Conservation (phyloP, 1,140 invertebrate genomes). For the Cotesia glomerata region DNA sequence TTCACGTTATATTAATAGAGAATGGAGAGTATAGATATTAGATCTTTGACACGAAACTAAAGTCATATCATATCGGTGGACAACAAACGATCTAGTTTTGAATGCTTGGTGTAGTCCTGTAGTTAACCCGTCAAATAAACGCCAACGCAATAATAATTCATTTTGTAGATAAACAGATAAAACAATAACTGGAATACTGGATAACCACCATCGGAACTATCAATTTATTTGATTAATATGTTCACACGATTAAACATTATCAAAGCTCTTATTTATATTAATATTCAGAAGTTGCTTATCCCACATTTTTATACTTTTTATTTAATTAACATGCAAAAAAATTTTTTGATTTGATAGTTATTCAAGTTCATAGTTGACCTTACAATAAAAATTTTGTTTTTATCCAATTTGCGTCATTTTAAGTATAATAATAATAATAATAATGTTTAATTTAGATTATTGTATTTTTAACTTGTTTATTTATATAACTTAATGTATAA, state of each 20-base stretch:
- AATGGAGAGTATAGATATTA: too few species aligned
- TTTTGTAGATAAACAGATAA: background rate
- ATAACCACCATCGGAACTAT: background rate
- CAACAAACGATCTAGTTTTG: background rate
- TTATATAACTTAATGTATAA: too few species aligned
- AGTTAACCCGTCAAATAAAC: constrained; percentile 10
- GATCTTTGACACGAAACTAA: background rate
- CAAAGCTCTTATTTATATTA: background rate
- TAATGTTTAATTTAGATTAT: too few species aligned
- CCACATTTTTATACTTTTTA: too few species aligned
- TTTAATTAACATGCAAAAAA: too few species aligned
- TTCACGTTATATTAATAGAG: too few species aligned
- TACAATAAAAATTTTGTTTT: too few species aligned
- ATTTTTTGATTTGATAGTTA: too few species aligned
- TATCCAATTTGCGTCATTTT: too few species aligned
- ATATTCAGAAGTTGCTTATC: background rate
- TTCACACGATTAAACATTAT: constrained; percentile 1
- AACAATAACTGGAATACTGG: background rate
- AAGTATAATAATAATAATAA: too few species aligned
- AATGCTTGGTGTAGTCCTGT: background rate
- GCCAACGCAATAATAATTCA: constrained; percentile 10
- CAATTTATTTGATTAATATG: constrained; percentile 25
- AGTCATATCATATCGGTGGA: background rate
- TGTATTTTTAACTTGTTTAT: too few species aligned
- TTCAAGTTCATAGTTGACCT: too few species aligned